Base-by-base conservation (phyloP, 2,888 invertebrate genomes). In the Venustoraphidia nigricollis region DNA sequence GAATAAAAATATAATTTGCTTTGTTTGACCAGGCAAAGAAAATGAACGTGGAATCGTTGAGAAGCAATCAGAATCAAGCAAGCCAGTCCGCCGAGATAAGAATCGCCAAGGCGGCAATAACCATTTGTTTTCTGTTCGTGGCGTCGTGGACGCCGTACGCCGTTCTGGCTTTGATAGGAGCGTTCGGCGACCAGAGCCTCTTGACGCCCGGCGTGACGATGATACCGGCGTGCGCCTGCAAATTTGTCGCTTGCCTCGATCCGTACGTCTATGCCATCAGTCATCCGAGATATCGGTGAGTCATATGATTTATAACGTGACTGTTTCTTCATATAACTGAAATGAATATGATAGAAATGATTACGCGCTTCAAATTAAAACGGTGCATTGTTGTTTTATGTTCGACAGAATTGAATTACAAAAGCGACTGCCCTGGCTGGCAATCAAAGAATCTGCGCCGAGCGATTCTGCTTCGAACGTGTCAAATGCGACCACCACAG, bases 121-220 rank as follows among this genome's bases (percentile, higher is more conserved):
- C 90, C 1, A 82, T 90, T 40, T 85, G 90, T 59, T 91, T 86
- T 64, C 67, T 90, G 3, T 90, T 82, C 64, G 79, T 92, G 14
- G 77, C 85, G 2, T 85, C 91, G 0, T 93, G 93, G 92, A 88
- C 88, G 4, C 93, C 93, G 0, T 93, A 93, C 60, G 91, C 87
- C 1, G 78, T 87, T 1, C 78, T 81, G 58, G 80, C 92, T 1
- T 69, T 90, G 49, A 87, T 83, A 54, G 89, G 88, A 3, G 83
- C 85, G 2, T 89, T 85, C 59, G 90, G 90, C 14, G 79, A 89
- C 64, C 76, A 77, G 61, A 70, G 73, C 45, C 64, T 86, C 2
- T 66, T 86, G 6, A 85, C 86, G 1, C 86, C 86, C 0, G 80
- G 77, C 57, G 79, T 81, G 1, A 85, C 88, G 0, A 90, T 90